Conservation (phyloP, 2,113 vertebrate genomes). For the Xenus cinereus region DNA sequence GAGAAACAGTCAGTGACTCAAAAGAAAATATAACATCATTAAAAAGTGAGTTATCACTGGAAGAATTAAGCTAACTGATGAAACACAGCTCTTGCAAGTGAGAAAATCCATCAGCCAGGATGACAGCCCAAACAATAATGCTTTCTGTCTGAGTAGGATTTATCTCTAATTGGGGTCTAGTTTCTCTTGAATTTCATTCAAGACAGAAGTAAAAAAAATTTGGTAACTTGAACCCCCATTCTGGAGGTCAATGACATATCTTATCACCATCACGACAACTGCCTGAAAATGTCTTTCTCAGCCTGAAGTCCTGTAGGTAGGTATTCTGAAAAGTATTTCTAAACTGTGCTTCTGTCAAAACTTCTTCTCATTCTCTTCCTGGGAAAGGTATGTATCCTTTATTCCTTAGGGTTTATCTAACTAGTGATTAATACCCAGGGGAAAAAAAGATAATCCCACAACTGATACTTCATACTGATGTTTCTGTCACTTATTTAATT, state of each 20-base stretch:
- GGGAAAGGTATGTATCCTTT: background rate
- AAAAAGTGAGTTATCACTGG: background rate
- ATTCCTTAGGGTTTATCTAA: background rate
- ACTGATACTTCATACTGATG: background rate
- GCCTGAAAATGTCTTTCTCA: constrained; percentile 12
- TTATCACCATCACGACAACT: constrained; percentile 2
- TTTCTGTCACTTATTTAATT: background rate
- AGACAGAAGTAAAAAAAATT: background rate
- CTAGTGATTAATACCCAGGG: background rate
- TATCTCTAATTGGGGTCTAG: background rate
- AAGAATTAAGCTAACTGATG: background rate
- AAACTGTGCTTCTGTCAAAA: background rate
- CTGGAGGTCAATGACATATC: background rate
- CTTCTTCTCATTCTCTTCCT: background rate
- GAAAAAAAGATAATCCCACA: background rate
- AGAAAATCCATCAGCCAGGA: background rate
- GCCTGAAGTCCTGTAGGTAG: background rate
- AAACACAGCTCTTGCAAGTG: background rate
- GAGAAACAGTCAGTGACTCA: background rate
- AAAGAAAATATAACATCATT: background rate
- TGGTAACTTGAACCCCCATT: background rate
- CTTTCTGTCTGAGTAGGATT: background rate
- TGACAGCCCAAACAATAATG: background rate
- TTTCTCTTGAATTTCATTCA: constrained; percentile 21
- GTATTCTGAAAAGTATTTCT: background rate